These are phyloP conservation scores for Drosophila setifemur DNA, from an alignment of 1,140 invertebrate genomes.

Conservation along the genomic window DNA sequence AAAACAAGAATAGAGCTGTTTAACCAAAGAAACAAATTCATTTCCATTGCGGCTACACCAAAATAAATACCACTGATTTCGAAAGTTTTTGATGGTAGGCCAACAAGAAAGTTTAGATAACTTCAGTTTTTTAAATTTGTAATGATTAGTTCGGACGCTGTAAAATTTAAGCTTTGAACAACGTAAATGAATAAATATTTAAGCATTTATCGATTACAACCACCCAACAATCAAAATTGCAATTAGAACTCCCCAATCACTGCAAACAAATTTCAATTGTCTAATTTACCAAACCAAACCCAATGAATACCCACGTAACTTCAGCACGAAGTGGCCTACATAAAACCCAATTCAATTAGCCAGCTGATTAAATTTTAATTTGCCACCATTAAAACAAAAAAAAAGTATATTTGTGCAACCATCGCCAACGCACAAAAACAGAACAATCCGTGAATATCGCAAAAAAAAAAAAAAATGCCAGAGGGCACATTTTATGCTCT, in stretches of 20 bases:
- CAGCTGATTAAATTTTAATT: slow-evolving; percentile 33
- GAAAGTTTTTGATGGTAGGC: neutral
- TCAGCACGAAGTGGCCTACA: slow-evolving; percentile 4
- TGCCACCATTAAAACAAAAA: slow-evolving; percentile 18
- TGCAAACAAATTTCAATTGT: neutral
- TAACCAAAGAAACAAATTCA: slow-evolving; percentile 37
- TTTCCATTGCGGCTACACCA: slow-evolving; percentile 49
- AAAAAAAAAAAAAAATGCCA: slow-evolving; percentile 24
- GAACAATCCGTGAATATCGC: slow-evolving; percentile 18
- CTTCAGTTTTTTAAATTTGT: too few species aligned
- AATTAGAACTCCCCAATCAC: neutral
- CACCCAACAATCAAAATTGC: neutral
- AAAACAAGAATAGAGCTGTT: slow-evolving; percentile 12
- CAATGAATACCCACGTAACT: neutral
- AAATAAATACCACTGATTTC: slow-evolving; percentile 14
- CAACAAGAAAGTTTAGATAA: too few species aligned
- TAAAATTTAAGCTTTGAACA: neutral
- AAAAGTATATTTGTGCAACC: neutral
- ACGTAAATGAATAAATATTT: neutral
- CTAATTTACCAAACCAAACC: neutral
- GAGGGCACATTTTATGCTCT: slow-evolving; percentile 15
- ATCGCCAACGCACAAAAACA: neutral
- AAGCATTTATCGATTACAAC: neutral
- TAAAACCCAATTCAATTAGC: slow-evolving; percentile 28
- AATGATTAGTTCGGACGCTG: too few species aligned